A percentile compares a stretch with the other conserved stretches of the same genome.
Evolutionary conservation across 1,140 invertebrate species (phyloP).

Genomic region (Oreohelix idahoensis): DNA sequence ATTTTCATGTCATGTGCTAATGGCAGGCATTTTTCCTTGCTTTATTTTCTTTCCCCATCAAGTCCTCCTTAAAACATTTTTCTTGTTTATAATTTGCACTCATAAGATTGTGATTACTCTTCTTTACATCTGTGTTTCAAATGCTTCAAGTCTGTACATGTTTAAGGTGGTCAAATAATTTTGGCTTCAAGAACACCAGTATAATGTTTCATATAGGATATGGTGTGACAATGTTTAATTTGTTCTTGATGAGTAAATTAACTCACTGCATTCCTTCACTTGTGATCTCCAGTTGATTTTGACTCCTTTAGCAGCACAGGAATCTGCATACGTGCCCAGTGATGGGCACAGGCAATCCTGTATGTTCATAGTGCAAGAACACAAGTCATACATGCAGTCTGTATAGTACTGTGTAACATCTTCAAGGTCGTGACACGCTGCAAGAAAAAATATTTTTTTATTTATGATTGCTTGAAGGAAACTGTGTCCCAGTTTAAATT

Average conservation of each 20-base stretch:
- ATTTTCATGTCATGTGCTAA: no score
- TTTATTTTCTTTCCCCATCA: no score
- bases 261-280: slow-evolving; percentile 81
- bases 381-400: slow-evolving; percentile 89
- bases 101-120: no score
- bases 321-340: slow-evolving; percentile 84
- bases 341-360: slow-evolving; percentile 84
- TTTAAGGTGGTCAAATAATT: no score
- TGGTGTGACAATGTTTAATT: neutral
- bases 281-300: slow-evolving; percentile 83
- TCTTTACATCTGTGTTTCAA: no score
- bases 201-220: neutral
- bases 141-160: no score
- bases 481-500: no score
- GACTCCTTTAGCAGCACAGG: slow-evolving; percentile 82
- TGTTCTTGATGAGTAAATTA: neutral
- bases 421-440: slow-evolving; percentile 85
- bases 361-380: slow-evolving; percentile 80
- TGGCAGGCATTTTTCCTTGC: no score
- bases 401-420: slow-evolving; percentile 84
- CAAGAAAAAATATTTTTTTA: slow-evolving; percentile 59
- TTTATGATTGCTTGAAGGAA: neutral
- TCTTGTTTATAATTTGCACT: no score
- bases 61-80: no score
- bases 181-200: neutral